Evolutionary conservation across 2,888 invertebrate genomes (phyloP).

Genomic region (Aphelenchoides bicaudatus): DNA sequence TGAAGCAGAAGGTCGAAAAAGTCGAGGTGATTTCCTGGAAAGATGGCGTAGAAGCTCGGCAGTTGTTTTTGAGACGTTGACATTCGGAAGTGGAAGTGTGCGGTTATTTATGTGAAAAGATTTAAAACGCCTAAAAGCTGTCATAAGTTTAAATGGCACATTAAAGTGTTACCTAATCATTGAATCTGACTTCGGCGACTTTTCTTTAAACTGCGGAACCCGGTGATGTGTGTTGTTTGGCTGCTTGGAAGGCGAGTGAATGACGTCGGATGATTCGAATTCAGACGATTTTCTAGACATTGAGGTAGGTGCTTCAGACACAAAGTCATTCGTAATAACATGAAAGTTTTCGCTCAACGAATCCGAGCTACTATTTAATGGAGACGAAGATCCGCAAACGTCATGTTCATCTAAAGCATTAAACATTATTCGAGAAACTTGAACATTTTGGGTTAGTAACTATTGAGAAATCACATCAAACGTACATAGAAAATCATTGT

Average conservation of each 20-base stretch:
- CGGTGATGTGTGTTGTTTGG: neutral
- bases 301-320: slow-evolving; percentile 53
- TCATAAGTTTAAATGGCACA: slow-evolving; percentile 2
- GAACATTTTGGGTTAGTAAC: too few relatives aligned
- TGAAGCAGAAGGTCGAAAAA: slow-evolving; percentile 21
- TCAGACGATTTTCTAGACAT: slow-evolving; percentile 34
- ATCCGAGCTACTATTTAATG: slow-evolving; percentile 46
- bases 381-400: slow-evolving; percentile 48
- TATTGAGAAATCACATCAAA: too few relatives aligned
- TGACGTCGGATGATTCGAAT: slow-evolving; percentile 7
- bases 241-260: neutral
- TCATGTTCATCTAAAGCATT: slow-evolving; percentile 58
- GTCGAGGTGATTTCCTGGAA: slow-evolving; percentile 31
- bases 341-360: slow-evolving; percentile 52
- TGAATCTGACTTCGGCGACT: neutral
- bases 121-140: slow-evolving; percentile 11
- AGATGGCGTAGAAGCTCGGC: slow-evolving; percentile 37
- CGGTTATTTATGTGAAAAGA: slow-evolving; percentile 12
- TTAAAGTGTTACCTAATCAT: neutral
- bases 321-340: slow-evolving; percentile 56
- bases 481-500: too few relatives aligned
- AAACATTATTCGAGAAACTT: too few relatives aligned
- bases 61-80: slow-evolving; percentile 29
- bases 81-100: slow-evolving; percentile 22
- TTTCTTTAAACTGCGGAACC: neutral